Evolutionary conservation across 2,113 vertebrate species (phyloP).

Genomic region (Microtus oregoni): DNA sequence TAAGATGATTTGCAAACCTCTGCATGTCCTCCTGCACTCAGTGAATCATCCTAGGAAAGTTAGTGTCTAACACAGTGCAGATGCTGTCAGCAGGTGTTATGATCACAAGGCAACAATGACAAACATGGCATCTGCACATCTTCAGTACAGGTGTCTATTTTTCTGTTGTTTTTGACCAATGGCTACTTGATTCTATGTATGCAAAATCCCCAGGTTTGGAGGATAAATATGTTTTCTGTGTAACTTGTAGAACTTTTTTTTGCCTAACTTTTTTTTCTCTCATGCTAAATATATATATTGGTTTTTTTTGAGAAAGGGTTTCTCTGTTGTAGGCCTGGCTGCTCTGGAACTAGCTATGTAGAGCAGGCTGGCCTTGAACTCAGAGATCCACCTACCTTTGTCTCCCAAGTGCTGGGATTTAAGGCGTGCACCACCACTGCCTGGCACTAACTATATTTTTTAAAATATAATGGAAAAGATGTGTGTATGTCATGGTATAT

Average conservation of each 20-base stretch:
- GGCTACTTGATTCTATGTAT: background rate
- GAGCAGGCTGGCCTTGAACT: no score
- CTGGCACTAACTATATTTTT: background rate
- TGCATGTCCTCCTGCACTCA: no score
- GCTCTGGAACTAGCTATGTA: no score
- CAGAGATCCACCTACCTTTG: no score
- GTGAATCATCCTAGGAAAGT: no score
- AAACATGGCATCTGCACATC: background rate
- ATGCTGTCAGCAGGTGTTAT: no score
- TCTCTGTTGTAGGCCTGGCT: no score
- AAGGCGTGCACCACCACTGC: no score
- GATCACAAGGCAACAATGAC: background rate
- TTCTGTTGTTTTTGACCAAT: background rate
- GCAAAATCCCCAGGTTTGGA: background rate
- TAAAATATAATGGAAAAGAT: background rate
- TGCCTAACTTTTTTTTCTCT: background rate
- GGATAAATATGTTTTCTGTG: background rate
- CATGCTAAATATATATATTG: background rate
- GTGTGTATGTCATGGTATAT: no score
- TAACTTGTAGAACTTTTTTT: background rate
- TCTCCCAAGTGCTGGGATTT: no score
- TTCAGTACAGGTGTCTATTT: background rate
- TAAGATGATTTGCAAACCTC: background rate
- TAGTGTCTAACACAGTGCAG: no score
- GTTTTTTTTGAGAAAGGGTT: no score